Evolutionary conservation across 1,140 invertebrate species (phyloP), one percentile per base, ranked within the genome.

Genomic region (Mylabris phalerata): DNA sequence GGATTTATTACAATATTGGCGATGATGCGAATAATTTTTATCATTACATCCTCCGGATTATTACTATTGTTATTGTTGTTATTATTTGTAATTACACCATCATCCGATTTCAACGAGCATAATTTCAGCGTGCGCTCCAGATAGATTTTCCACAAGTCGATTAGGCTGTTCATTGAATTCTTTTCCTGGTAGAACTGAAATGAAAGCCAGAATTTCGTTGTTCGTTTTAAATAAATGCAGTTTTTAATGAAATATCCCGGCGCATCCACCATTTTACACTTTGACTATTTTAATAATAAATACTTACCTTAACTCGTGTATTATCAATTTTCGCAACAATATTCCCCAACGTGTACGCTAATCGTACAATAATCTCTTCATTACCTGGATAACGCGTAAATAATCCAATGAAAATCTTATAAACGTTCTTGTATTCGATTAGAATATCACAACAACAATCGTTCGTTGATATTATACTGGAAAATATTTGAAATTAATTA

Each of bases 391-490:
- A 83, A 64, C 79, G 79, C 49, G 79, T 75, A 27, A 86, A 74
- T 26, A 84, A 67, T 65, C 75, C 73, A 9, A 85, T 72, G 56
- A 84, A 77, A 24, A 78, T 75, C 52, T 74, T 74, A 54, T 80
- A 79, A 59, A 78, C 78, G 39, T 71, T 67, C 54, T 73, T 73
- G 59, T 77, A 74, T 38, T 75, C 78, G 26, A 82, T 80, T 59
- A 91, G 78, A 49, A 77, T 78, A 44, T 80, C 76, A 69, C 88
- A 90, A 67, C 90, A 92, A 44, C 82, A 78, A 43, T 81, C 79
- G 62, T 89, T 83, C 10, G 84, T 84, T 9, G 90, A 92, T 39
- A 92, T 73, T 50, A 91, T 87, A 69, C 88, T 92, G 73, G 43
- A 77, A 76, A 59, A 63, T 42, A 5, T 0, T 42, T 9, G 10